Evolutionary conservation across 1,140 invertebrate species (phyloP).

Genomic region (Drosophila yakuba): DNA sequence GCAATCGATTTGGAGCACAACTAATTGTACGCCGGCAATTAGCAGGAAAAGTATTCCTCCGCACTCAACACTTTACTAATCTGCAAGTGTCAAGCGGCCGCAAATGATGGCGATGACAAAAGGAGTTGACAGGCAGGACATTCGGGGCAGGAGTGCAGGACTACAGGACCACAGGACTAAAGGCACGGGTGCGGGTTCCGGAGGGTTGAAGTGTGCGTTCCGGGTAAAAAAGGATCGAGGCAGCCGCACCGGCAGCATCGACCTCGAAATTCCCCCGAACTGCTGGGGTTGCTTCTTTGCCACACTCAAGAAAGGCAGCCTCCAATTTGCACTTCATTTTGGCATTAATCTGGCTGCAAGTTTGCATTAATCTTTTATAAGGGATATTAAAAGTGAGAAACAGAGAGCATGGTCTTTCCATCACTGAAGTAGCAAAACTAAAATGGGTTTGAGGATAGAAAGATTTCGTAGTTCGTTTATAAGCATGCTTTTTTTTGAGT

Average conservation of each 20-base stretch:
- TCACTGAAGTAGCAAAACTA: no score
- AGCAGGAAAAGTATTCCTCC: conserved; percentile 64
- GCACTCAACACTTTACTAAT: conserved; percentile 80
- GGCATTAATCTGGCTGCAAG: background rate
- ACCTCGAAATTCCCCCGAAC: conserved; percentile 68
- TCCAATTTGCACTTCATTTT: background rate
- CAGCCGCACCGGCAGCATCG: conserved; percentile 62
- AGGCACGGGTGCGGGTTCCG: conserved; percentile 16
- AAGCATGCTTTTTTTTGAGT: conserved; percentile 6
- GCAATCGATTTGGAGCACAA: conserved; percentile 71
- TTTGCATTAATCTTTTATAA: background rate
- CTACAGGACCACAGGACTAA: conserved; percentile 1
- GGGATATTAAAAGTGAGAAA: background rate
- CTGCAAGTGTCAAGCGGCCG: conserved; percentile 77
- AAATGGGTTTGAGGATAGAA: background rate
- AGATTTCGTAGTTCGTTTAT: background rate
- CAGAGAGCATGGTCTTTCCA: no score
- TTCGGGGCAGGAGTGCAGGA: conserved; percentile 15
- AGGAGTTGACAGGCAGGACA: conserved; percentile 68
- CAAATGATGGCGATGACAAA: conserved; percentile 58
- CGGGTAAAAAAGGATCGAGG: conserved; percentile 48
- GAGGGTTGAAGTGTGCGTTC: conserved; percentile 79
- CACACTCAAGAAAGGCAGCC: conserved; percentile 24
- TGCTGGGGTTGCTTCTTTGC: conserved; percentile 50
- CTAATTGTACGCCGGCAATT: conserved; percentile 75